phyloP scores from a whole-genome alignment of 2,888 invertebrate species.

The Pimpla rufipes region DNA sequence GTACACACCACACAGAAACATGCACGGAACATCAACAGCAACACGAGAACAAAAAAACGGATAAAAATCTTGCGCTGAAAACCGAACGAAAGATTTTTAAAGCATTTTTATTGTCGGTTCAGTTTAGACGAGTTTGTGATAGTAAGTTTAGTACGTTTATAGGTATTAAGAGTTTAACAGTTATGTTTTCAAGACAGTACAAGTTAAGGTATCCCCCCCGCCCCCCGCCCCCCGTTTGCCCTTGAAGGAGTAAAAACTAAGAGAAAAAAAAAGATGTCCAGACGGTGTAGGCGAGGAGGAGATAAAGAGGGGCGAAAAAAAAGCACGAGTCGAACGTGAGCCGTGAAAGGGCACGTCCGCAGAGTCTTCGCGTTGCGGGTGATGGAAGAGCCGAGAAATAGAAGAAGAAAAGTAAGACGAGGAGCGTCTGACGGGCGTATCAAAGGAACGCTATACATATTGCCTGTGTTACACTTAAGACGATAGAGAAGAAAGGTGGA shows the following conservation, averaged over 20 bases:
- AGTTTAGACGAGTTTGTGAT: constrained; percentile 74
- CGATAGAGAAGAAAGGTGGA: constrained; percentile 15
- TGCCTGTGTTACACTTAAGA: constrained; percentile 31
- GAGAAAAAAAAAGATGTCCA: neutral
- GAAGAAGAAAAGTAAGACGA: neutral
- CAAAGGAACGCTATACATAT: constrained; percentile 43
- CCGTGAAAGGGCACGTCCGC: constrained; percentile 10
- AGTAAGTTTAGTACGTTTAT: constrained; percentile 72
- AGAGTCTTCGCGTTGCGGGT: constrained; percentile 16
- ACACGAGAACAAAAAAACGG: constrained; percentile 6
- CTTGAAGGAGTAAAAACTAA: constrained; percentile 17
- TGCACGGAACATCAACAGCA: constrained; percentile 16
- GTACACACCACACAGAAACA: neutral
- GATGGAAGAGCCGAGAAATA: constrained; percentile 8
- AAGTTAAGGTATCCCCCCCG: constrained; percentile 44
- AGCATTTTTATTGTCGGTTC: constrained; percentile 63
- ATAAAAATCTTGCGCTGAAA: constrained; percentile 9
- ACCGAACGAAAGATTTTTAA: constrained; percentile 53
- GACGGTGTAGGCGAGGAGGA: constrained; percentile 18
- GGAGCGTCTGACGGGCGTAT: constrained; percentile 38
- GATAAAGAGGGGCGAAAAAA: constrained; percentile 26
- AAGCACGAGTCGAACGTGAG: constrained; percentile 25
- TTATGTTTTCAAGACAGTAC: constrained; percentile 65
- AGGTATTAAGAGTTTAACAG: constrained; percentile 60
- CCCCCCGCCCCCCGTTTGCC: constrained; percentile 6